Conservation (phyloP, 1,140 invertebrate species). For the Drosophila lini region DNA sequence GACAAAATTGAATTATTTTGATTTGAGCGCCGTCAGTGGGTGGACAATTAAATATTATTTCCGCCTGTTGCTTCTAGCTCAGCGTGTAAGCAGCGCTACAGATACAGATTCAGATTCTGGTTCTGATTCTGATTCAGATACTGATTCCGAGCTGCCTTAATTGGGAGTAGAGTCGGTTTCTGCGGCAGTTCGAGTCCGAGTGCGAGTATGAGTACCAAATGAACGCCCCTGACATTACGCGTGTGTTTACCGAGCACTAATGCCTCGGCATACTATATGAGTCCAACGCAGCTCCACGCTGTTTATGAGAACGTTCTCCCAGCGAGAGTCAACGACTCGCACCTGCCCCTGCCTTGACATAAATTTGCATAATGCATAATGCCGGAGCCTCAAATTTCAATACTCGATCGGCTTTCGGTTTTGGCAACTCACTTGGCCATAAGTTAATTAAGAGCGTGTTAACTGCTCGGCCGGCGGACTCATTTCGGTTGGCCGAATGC, state of each 20-base stretch:
- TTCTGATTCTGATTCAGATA: conserved; percentile 13
- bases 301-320: conserved; percentile 32
- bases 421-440: conserved; percentile 43
- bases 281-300: conserved; percentile 8
- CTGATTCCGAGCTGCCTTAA: conserved; percentile 37
- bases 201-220: conserved; percentile 10
- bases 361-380: conserved; percentile 61
- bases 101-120: conserved; percentile 22
- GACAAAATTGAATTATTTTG: conserved; percentile 83
- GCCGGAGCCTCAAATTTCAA: conserved; percentile 29
- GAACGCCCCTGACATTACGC: conserved; percentile 64
- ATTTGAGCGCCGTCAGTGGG: conserved; percentile 76
- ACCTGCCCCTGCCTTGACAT: conserved; percentile 60
- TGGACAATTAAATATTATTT: conserved; percentile 82
- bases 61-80: conserved; percentile 54
- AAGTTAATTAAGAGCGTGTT: conserved; percentile 61
- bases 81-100: conserved; percentile 16
- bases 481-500: conserved; percentile 31
- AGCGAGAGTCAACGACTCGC: conserved; percentile 56
- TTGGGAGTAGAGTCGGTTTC: conserved; percentile 34
- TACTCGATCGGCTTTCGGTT: conserved; percentile 21
- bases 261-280: conserved; percentile 1
- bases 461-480: conserved; percentile 30
- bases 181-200: conserved; percentile 7
- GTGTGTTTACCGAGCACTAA: conserved; percentile 32